Evolutionary conservation across 2,797 vertebrate genomes (phyloP), one percentile per base, ranked within the genome.

Genomic region (Gobionotothen gibberifrons): DNA sequence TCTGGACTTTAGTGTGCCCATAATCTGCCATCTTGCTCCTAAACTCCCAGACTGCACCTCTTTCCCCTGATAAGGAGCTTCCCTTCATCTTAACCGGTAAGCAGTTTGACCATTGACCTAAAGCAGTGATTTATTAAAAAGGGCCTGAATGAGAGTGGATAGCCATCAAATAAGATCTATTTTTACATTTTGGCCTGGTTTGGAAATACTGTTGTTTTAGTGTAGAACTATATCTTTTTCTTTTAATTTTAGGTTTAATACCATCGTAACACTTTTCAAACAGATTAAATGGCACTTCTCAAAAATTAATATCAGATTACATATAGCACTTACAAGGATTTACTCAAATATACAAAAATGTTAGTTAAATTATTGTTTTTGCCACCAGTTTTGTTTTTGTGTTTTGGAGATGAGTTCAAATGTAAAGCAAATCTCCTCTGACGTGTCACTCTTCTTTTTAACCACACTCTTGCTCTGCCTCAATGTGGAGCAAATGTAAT

Each of bases 401-500:
- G 46, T 77, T 79, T 54, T 80, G 81, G 84, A 80, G 64, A 51
- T 67, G 71, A 74, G 46, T 76, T 83, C 2, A 39, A 82, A 87
- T 71, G 75, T 67, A 74, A 85, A 84, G 72, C 81, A 87, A 76
- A 85, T 85, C 78, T 71, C 22, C 66, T 75, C 56, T 84, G 85
- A 90, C 56, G 43, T 59, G 73, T 29, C 16, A 26, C 72, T 67
- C 65, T 15, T 67, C 65, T 15, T 19, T 76, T 88, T 79, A 49
- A 57, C 81, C 64, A 46, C 79, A 48, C 78, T 55, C 73, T 49
- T 72, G 83, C 68, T 82, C 75, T 70, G 74, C 70, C 85, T 87
- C 72, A 86, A 92, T 93, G 88, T 93, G 85, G 89, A 92, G 79
- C 92, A 92, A 63, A 94, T 95, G 93, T 94, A 94, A 92, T 95